phyloP scores from a whole-genome alignment of 2,888 invertebrate species.

The Eupithecia insigniata region DNA sequence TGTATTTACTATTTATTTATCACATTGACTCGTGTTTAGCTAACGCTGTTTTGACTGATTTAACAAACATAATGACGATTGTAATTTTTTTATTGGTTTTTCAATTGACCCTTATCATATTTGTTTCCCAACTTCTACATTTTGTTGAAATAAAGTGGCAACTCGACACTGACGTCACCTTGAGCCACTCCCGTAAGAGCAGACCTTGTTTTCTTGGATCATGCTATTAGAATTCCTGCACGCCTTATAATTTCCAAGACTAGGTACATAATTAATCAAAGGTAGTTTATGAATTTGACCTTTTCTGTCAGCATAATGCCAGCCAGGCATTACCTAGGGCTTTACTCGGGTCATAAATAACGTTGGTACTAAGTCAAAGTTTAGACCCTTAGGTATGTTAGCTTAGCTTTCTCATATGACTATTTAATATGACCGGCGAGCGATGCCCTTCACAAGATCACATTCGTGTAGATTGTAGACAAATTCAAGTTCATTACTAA shows the following conservation, averaged over 20 bases:
- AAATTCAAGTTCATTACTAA: slow-evolving; percentile 37
- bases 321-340: slow-evolving; percentile 20
- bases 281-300: not conserved
- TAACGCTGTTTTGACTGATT: too few species aligned
- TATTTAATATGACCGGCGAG: slow-evolving; percentile 31
- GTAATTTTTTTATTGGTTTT: too few species aligned
- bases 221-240: not conserved
- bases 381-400: slow-evolving; percentile 19
- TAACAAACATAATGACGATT: too few species aligned
- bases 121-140: too few species aligned
- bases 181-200: too few species aligned
- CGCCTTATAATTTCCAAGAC: not conserved
- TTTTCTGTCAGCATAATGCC: slow-evolving; percentile 7
- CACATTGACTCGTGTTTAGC: too few species aligned
- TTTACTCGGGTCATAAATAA: not conserved
- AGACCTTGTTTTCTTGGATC: too few species aligned
- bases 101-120: too few species aligned
- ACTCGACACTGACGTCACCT: too few species aligned
- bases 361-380: slow-evolving; percentile 26
- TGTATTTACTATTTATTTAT: too few species aligned
- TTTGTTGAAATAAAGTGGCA: too few species aligned
- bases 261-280: slow-evolving; percentile 1
- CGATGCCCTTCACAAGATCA: slow-evolving; percentile 36
- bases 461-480: slow-evolving; percentile 30
- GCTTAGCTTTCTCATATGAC: slow-evolving; percentile 11